These are phyloP conservation scores for Digitonthophagus gazella DNA, from an alignment of 2,888 invertebrate species.

Conservation along the genomic window DNA sequence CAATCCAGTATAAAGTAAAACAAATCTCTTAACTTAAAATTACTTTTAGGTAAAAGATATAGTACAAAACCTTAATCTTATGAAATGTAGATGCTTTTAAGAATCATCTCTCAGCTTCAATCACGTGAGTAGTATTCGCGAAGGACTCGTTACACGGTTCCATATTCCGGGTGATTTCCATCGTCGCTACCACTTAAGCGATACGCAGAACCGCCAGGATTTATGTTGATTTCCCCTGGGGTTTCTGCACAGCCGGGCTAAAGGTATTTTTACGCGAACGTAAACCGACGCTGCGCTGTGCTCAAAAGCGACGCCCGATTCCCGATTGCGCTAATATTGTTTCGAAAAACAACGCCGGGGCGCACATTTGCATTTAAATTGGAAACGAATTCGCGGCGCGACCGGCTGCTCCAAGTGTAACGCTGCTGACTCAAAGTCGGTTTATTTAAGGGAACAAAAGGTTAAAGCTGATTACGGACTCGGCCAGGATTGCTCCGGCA, in stretches of 20 bases:
- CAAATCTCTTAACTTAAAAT: too few species aligned
- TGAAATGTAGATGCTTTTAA: too few species aligned
- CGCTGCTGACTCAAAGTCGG: slow-evolving; percentile 1
- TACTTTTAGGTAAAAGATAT: too few species aligned
- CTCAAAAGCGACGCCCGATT: slow-evolving; percentile 4
- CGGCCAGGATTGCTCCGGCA: neutral
- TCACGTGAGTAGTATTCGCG: neutral
- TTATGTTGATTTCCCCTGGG: slow-evolving; percentile 14
- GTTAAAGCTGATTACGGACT: neutral
- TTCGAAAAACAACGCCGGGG: neutral
- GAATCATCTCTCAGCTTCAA: neutral
- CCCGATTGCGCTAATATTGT: slow-evolving; percentile 15
- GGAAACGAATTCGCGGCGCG: slow-evolving; percentile 6
- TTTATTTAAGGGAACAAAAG: slow-evolving; percentile 5
- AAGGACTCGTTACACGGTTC: neutral
- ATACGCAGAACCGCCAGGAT: slow-evolving; percentile 10
- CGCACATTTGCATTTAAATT: slow-evolving; percentile 12
- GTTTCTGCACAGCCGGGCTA: neutral
- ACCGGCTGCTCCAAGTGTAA: neutral
- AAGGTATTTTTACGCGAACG: slow-evolving; percentile 14
- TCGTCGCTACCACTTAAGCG: neutral
- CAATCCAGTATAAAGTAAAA: too few species aligned
- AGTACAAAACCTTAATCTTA: too few species aligned
- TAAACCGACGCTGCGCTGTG: neutral
- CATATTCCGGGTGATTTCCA: neutral